phyloP scores from a whole-genome alignment of 2,888 invertebrate species.

The Listrodromus nycthemerus region DNA sequence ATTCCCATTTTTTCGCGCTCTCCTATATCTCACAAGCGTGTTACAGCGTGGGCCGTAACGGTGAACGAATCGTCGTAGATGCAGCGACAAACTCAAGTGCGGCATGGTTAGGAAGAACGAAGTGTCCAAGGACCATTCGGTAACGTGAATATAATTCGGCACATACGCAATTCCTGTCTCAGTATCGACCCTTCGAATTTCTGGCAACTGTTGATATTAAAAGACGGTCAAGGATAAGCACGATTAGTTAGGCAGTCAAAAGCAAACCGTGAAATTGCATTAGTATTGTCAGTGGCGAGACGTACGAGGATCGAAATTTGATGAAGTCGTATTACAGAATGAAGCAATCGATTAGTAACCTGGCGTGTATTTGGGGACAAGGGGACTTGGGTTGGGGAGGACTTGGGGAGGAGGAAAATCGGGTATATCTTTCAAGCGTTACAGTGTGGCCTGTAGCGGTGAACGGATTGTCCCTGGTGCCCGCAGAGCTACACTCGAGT shows the following conservation, averaged over 20 bases:
- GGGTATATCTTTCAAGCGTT: background rate
- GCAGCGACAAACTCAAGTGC: background rate
- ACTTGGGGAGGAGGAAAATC: background rate
- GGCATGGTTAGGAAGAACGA: background rate
- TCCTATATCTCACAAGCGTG: background rate
- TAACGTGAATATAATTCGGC: too few relatives aligned
- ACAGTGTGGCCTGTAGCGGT: constrained; percentile 1
- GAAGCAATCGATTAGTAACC: constrained; percentile 16
- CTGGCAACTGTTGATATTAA: background rate
- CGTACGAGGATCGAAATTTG: background rate
- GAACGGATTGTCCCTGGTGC: constrained; percentile 31
- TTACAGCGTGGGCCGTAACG: background rate
- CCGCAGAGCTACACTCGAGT: constrained; percentile 16
- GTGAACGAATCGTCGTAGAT: constrained; percentile 22
- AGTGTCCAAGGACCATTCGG: too few relatives aligned
- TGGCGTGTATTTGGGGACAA: background rate
- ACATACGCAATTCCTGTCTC: too few relatives aligned
- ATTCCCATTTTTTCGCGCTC: too few relatives aligned
- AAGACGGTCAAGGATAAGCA: background rate
- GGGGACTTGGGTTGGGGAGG: background rate
- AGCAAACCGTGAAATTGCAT: background rate
- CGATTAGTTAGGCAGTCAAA: background rate
- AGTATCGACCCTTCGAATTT: too few relatives aligned
- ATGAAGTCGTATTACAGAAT: background rate
- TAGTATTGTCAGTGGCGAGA: background rate